Evolutionary conservation across 2,113 vertebrate genomes (phyloP), one percentile per base, ranked within the genome.

Genomic region (Xenotilapia leptura): DNA sequence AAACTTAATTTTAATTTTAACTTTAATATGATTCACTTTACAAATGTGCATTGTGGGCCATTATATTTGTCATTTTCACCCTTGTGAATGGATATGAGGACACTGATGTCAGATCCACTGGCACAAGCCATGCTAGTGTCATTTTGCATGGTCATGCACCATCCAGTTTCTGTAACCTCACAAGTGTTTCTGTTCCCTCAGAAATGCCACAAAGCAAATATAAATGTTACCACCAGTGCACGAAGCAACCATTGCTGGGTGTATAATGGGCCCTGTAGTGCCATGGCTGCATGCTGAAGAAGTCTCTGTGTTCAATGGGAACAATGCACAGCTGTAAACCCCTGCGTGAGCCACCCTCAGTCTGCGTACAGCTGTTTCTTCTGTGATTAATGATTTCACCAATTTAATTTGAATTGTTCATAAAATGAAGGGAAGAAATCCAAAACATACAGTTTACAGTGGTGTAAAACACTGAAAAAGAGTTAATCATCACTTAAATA

Each of bases 371-470:
- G 42, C 15, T 45, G 70, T 77, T 19, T 75, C 70, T 75, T 49
- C 0, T 75, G 42, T 49, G 70, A 75, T 49, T 31, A 75, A 31
- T 75, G 70, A 49, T 75, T 75, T 49, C 6, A 28, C 14, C 10
- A 11, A 82, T 65, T 82, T 33, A 62, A 65, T 82, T 62, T 15
- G 7, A 40, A 47, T 47, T 60, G 11, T 62, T 82, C 8, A 49
- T 47, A 21, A 65, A 58, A 47, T 31, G 17, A 47, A 70, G 26
- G 12, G 3, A 14, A 73, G 23, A 21, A 68, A 65, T n/a, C 13
- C n/a, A 11, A 51, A 51, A 68, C 21, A 56, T 56, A 2, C 21
- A 1, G 9, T 42, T 15, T 65, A 51, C 28, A 38, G n/a, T 26
- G 13, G n/a, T 23, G 15, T 36, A 12, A 26, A 54, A 54, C 6